Evolutionary conservation across 2,113 vertebrate species (phyloP).

Genomic region (Danionella cerebrum): DNA sequence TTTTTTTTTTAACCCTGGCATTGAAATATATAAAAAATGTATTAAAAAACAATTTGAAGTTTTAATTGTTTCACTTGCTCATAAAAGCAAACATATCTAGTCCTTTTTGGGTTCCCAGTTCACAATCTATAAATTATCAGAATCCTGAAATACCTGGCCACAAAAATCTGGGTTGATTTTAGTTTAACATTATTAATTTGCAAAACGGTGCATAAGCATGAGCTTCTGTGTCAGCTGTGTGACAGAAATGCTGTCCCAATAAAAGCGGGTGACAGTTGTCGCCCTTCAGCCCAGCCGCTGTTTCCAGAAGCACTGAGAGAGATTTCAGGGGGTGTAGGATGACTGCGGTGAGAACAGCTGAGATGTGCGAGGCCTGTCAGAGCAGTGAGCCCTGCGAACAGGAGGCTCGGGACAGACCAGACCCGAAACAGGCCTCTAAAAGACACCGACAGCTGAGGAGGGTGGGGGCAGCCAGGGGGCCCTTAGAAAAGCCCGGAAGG

Average conservation of each 20-base stretch:
- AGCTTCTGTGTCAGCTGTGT: slow-evolving; percentile 36
- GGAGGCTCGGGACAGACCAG: slow-evolving; percentile 52
- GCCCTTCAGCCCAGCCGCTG: slow-evolving; percentile 1
- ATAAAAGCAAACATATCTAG: too few relatives aligned
- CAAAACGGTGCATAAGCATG: slow-evolving; percentile 23
- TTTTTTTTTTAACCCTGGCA: too few relatives aligned
- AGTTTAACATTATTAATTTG: too few relatives aligned
- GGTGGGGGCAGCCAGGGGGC: slow-evolving; percentile 57
- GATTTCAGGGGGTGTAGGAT: slow-evolving; percentile 36
- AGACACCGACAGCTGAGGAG: slow-evolving; percentile 75
- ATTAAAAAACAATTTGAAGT: too few relatives aligned
- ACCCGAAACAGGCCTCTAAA: slow-evolving; percentile 63
- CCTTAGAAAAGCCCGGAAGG: slow-evolving; percentile 66
- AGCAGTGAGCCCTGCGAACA: slow-evolving; percentile 73
- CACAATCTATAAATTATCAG: too few relatives aligned
- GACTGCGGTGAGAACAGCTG: slow-evolving; percentile 67
- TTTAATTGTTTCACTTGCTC: too few relatives aligned
- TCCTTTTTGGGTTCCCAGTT: too few relatives aligned
- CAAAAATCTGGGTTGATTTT: too few relatives aligned
- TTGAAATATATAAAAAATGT: too few relatives aligned
- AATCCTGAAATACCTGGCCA: too few relatives aligned
- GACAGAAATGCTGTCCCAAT: slow-evolving; percentile 34
- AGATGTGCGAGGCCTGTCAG: slow-evolving; percentile 70
- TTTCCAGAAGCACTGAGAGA: slow-evolving; percentile 29
- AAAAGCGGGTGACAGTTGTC: slow-evolving; percentile 45